Evolutionary conservation across 2,113 vertebrate genomes (phyloP), one percentile per base, ranked within the genome.

Genomic region (Leptobrachium ailaonicum): DNA sequence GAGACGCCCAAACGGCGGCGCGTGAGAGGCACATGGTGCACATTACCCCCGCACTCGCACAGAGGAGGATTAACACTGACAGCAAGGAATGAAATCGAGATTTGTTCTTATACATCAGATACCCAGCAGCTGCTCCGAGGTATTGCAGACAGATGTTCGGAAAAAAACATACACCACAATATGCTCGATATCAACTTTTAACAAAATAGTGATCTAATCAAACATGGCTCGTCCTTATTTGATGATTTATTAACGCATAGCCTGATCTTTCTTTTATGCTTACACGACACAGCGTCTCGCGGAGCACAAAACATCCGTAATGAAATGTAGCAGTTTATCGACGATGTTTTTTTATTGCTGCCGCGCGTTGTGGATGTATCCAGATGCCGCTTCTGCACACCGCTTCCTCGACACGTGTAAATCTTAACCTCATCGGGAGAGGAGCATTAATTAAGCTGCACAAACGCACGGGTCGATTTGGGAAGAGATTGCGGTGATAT

Each of bases 101-200:
- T 89, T 87, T 90, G 90, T 90, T 93, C 89, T 80, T 88, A 85
- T 88, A 85, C 85, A 87, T 84, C 88, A 91, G 92, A 91, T 90
- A 86, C 86, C 83, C 88, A 91, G 87, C 91, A 94, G 87, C 88
- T 94, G 92, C 82, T 88, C 47, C 83, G 62, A 84, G 83, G 85
- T 86, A 89, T 86, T 86, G 85, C 79, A 82, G 85, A 85, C 92
- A 94, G 93, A 92, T 93, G 92, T 86, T 90, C 83, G 20, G 20
- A 32, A 12, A 64, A 87, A 89, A 93, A 92, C 84, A 92, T 87
- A 89, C 83, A 87, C 87, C 88, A 88, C 87, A 89, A 91, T 91
- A 91, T 89, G 87, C 83, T 88, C 88, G 79, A 77, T 88, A 88
- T 89, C 79, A 83, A 88, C 83, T 88, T 89, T 60, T 74, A 82